Evolutionary conservation across 2,113 vertebrate species (phyloP).

Genomic region (Aepyceros melampus): DNA sequence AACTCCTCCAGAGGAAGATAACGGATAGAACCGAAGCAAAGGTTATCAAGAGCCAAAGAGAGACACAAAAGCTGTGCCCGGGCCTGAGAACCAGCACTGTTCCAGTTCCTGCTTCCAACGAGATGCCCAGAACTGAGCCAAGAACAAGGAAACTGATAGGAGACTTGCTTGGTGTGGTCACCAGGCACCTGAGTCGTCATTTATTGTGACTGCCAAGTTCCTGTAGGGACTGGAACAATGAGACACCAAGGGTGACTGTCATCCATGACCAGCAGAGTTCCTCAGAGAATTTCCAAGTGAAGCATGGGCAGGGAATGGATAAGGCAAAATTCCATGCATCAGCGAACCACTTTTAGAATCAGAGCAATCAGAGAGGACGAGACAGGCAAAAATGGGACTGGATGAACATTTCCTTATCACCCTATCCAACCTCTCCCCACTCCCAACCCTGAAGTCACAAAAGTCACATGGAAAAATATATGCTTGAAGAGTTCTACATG

Average conservation of each 20-base stretch:
- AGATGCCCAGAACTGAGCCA: slow-evolving; percentile 34
- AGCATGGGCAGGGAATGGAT: background rate
- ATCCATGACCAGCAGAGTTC: background rate
- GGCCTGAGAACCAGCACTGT: background rate
- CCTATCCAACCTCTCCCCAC: background rate
- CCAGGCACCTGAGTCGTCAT: slow-evolving; percentile 67
- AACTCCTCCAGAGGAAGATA: background rate
- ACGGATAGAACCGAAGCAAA: background rate
- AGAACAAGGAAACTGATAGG: slow-evolving; percentile 63
- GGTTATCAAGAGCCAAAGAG: background rate
- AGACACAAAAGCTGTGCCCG: background rate
- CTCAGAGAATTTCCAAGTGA: background rate
- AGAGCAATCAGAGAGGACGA: slow-evolving; percentile 49
- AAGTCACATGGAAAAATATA: background rate
- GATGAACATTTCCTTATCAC: background rate
- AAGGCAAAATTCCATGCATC: background rate
- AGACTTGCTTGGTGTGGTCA: slow-evolving; percentile 70
- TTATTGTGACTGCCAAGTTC: slow-evolving; percentile 69
- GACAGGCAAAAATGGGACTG: background rate
- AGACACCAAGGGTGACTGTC: slow-evolving; percentile 3
- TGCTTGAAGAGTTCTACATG: background rate
- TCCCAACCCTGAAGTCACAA: background rate
- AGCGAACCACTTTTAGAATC: slow-evolving; percentile 10
- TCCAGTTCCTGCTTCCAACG: background rate
- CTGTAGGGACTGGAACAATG: slow-evolving; percentile 63